phyloP scores from a whole-genome alignment of 2,888 invertebrate species.

The Pocota personata region DNA sequence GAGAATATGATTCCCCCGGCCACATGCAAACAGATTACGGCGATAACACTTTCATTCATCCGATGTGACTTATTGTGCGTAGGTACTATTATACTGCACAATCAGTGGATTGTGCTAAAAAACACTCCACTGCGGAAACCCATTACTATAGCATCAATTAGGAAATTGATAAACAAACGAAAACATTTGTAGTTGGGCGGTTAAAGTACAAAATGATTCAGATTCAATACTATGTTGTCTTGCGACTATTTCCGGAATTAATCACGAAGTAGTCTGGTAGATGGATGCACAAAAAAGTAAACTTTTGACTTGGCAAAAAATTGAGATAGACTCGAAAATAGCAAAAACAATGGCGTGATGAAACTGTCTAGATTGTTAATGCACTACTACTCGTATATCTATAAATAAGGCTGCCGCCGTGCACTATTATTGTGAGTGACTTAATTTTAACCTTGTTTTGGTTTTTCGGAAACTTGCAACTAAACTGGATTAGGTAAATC shows the following conservation, averaged over 20 bases:
- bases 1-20: background rate
- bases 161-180: background rate
- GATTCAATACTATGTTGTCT: slow-evolving; percentile 2
- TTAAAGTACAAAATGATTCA: slow-evolving; percentile 57
- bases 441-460: background rate
- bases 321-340: background rate
- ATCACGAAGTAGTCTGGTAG: background rate
- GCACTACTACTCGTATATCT: background rate
- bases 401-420: background rate
- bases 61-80: background rate
- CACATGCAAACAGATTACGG: background rate
- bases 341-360: background rate
- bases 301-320: background rate
- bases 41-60: background rate
- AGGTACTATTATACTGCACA: background rate
- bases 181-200: slow-evolving; percentile 7
- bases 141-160: background rate
- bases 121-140: background rate
- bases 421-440: background rate
- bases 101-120: background rate
- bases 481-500: slow-evolving; percentile 23
- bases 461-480: background rate
- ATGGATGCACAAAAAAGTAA: background rate
- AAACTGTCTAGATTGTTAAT: background rate
- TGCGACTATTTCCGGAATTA: slow-evolving; percentile 31